These are phyloP conservation scores for Coccyzus lansbergi DNA, from an alignment of 2,797 vertebrate genomes.

Conservation along the genomic window DNA sequence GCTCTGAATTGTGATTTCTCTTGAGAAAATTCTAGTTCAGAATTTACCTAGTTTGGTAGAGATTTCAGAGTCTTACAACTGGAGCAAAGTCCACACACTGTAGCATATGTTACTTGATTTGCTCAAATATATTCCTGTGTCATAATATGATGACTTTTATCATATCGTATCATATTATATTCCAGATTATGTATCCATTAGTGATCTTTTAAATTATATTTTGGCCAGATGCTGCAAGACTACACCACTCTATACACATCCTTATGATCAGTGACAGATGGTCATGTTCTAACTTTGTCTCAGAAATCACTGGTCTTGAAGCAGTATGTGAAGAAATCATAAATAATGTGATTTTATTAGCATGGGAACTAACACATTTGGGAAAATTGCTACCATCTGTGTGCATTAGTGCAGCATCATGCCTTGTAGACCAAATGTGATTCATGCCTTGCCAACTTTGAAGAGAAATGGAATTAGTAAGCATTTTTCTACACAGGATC, in stretches of 20 bases:
- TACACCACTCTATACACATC: neutral
- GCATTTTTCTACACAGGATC: neutral
- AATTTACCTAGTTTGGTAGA: neutral
- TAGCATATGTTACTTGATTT: neutral
- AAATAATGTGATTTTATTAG: conserved; percentile 27
- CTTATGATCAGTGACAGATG: neutral
- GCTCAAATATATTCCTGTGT: neutral
- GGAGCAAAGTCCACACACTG: neutral
- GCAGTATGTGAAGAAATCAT: conserved; percentile 12
- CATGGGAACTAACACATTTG: conserved; percentile 9
- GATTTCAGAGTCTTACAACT: neutral
- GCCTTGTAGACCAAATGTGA: neutral
- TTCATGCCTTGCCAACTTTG: neutral
- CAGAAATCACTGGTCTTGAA: conserved; percentile 21
- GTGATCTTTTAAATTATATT: neutral
- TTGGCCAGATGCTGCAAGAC: neutral
- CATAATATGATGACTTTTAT: neutral
- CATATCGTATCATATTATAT: neutral
- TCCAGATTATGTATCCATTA: neutral
- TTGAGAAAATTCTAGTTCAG: neutral
- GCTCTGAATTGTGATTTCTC: neutral
- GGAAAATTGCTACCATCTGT: conserved; percentile 25
- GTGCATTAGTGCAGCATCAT: neutral
- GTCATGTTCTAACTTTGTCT: neutral
- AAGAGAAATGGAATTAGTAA: neutral